Evolutionary conservation across 1,140 invertebrate species (phyloP), one percentile per base, ranked within the genome.

Genomic region (Dermatophagoides farinae): DNA sequence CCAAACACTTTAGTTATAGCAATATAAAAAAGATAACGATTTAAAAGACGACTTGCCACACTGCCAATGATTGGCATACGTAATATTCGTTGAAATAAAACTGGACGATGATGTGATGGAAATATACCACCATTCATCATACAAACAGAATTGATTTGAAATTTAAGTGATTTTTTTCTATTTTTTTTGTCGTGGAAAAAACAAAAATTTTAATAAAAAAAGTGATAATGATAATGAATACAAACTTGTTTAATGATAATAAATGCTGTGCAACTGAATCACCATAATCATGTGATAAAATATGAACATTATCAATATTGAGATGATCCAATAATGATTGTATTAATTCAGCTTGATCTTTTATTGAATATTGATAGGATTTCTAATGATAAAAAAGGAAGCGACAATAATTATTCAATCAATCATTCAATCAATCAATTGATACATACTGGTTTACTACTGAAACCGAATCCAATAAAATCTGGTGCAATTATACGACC

Each of bases 261-360:
- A 73, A 47, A 57, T 74, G 72, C 58, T 70, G 66, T 23, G 70
- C 70, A 40, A 73, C 70, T 20, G 71, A 71, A 64, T 73, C 72
- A 16, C 71, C 71, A 60, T 71, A 70, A 65, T 74, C 72, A 67
- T 74, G 72, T 47, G 70, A 64, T 54, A 73, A 52, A 1, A 74
- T 37, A 61, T 72, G 72, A 25, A 69, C 62, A 11, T 65, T 39
- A 0, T 58, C 60, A 2, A 72, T 58, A 20, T 70, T 47, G 11
- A 66, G 41, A 9, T 61, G 38, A 31, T 68, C 64, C 0, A 67
- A 62, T 20, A 72, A 67, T 51, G 71, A 66, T 41, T 68, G 64
- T 1, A 67, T 66, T 38, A 72, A 69, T 51, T 72, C 67, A 25
- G 71, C 67, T 63, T 73, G 72, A 57, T 72, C 70, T 46, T 64